Evolutionary conservation across 2,888 invertebrate species (phyloP).

Genomic region (Yponomeuta evonymella): DNA sequence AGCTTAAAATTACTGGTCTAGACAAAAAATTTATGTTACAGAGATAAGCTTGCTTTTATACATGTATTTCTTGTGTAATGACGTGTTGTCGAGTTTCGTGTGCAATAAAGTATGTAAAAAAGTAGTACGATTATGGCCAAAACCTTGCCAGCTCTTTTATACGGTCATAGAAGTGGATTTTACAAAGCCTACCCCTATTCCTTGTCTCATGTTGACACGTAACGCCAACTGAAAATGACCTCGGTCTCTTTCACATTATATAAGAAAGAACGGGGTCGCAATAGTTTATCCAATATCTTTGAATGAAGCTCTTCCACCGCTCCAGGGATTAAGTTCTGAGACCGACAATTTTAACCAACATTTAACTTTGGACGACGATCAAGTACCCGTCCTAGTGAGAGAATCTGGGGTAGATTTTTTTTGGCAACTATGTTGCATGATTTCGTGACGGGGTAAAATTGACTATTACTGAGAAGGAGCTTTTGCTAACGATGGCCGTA

Average conservation of each 20-base stretch:
- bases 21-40: no score
- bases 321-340: conserved; percentile 12
- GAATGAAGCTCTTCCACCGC: background rate
- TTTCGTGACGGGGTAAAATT: background rate
- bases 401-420: background rate
- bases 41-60: no score
- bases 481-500: no score
- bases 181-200: conserved; percentile 6
- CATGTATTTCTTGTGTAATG: no score
- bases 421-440: background rate
- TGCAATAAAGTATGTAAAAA: background rate
- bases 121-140: background rate
- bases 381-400: background rate
- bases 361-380: background rate
- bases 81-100: no score
- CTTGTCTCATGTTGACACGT: background rate
- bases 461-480: background rate
- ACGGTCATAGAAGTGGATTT: conserved; percentile 12
- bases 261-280: background rate
- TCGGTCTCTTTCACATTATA: background rate
- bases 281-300: background rate
- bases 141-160: conserved; percentile 5
- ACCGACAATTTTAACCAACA: conserved; percentile 2
- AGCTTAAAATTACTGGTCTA: no score
- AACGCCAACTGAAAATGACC: background rate